Evolutionary conservation across 2,797 vertebrate genomes (phyloP), one percentile per base, ranked within the genome.

Genomic region (Sebastes hubbsi): DNA sequence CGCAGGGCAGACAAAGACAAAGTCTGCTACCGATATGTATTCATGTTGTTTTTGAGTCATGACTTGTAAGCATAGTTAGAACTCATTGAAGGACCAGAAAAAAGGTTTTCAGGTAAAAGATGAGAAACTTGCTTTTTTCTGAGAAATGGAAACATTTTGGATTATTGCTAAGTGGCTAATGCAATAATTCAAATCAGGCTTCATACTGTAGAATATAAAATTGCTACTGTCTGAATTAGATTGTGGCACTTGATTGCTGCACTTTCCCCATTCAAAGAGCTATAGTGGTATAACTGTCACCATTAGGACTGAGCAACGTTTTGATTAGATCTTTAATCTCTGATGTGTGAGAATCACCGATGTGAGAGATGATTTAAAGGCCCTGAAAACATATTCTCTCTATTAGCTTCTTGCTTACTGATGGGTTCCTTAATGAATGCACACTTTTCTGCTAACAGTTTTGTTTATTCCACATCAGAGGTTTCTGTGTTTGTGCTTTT

Each of bases 11-110:
- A 65, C 20, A 58, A n/a, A n/a, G n/a, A n/a, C 52, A 49, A 32
- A 71, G 61, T 70, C 72, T 61, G 27, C 63, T 30, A 8, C 49
- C 75, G 22, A 63, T 72, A 65, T 82, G 16, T 25, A 16, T 59
- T 77, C 36, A 58, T 64, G 66, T 60, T 82, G 67, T 60, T 83
- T 87, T 75, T 77, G 18, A 76, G 38, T 68, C 32, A 59, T 63
- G 68, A 77, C 56, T 69, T 77, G 52, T n/a, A n/a, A 55, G 8
- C 27, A 72, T 49, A 9, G 22, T 27, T 30, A 30, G 18, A 52
- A 10, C 29, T 55, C 24, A 74, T 1, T 55, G 29, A 66, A 61
- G 1, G 1, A 32, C 9, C 11, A 75, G 25, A 4, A 16, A 14
- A 71, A 46, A 56, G 1, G 2, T 18, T 14, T 49, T 36, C 11